Percentiles rank a stretch among this genome's conserved stretches.
phyloP scores from a whole-genome alignment of 2,113 vertebrate genomes.

The Oostethus manadensis region DNA sequence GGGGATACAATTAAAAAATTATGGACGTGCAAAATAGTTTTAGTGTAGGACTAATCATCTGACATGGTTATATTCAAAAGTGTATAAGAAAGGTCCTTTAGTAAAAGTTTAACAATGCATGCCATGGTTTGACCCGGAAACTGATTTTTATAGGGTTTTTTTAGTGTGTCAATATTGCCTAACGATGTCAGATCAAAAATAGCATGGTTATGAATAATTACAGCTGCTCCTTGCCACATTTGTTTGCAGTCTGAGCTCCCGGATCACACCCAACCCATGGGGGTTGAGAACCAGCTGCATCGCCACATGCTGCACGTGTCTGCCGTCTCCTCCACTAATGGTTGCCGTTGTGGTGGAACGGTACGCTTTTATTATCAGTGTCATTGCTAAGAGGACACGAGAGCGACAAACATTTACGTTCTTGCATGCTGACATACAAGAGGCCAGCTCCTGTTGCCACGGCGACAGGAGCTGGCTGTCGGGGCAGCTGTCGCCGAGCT shows the following conservation, averaged over 20 bases:
- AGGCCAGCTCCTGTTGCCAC: slow-evolving; percentile 9
- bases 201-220: background rate
- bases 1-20: too few relatives aligned
- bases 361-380: background rate
- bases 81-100: too few relatives aligned
- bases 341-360: background rate
- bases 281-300: background rate
- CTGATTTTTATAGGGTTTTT: too few relatives aligned
- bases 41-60: too few relatives aligned
- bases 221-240: too few relatives aligned
- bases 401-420: slow-evolving; percentile 1
- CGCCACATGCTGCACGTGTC: background rate
- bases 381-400: too few relatives aligned
- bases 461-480: slow-evolving; percentile 25
- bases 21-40: too few relatives aligned
- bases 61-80: too few relatives aligned
- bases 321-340: background rate
- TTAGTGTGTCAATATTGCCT: background rate
- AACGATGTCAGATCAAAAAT: background rate
- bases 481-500: slow-evolving; percentile 58
- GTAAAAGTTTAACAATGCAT: too few relatives aligned
- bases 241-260: too few relatives aligned
- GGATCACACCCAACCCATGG: background rate
- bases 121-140: too few relatives aligned
- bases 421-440: background rate